Evolutionary conservation across 2,113 vertebrate genomes (phyloP).

Genomic region (Hypanus sabinus): DNA sequence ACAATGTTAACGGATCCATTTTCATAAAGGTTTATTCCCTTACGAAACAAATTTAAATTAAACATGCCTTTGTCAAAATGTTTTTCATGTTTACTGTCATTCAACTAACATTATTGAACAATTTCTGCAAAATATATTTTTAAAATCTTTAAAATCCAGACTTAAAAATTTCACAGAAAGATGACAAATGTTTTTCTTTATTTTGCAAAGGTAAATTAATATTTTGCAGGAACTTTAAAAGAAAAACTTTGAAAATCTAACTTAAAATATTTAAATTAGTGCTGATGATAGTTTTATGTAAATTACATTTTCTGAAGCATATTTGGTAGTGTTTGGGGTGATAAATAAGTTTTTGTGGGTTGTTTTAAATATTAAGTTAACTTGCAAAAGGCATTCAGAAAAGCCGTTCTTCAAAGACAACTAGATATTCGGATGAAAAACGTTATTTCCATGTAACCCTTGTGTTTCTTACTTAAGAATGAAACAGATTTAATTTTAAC

Average conservation of each 20-base stretch:
- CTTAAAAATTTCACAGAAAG: too few relatives aligned
- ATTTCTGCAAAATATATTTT: neutral
- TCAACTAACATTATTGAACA: neutral
- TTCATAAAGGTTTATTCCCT: neutral
- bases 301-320: neutral
- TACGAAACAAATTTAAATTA: neutral
- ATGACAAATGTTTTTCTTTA: neutral
- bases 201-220: neutral
- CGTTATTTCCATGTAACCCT: neutral
- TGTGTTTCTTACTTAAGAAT: neutral
- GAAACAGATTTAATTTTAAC: conserved; percentile 3
- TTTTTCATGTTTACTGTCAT: neutral
- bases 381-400: neutral
- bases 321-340: neutral
- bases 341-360: neutral
- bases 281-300: neutral
- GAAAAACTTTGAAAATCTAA: neutral
- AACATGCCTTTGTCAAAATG: neutral
- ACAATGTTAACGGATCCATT: neutral
- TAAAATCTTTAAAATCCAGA: neutral
- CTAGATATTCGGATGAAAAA: neutral
- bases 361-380: neutral
- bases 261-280: neutral
- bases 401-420: neutral
- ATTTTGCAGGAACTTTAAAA: neutral